phyloP scores from a whole-genome alignment of 2,797 vertebrate genomes.

The Sebastes nivosus region DNA sequence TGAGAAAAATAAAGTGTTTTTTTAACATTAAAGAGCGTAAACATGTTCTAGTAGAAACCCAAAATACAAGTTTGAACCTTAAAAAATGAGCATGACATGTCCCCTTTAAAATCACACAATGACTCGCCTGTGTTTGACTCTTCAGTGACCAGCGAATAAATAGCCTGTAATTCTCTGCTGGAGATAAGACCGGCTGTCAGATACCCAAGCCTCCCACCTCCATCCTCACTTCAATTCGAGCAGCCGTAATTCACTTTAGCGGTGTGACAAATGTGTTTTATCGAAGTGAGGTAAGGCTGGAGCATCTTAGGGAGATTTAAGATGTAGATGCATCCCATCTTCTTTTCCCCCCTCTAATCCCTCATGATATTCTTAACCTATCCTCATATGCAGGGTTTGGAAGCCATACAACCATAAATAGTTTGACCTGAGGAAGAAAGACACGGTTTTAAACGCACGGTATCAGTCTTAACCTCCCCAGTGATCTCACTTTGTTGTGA shows the following conservation, averaged over 20 bases:
- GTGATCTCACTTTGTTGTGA: constrained; percentile 36
- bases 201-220: constrained; percentile 7
- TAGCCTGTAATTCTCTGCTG: background rate
- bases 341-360: constrained; percentile 17
- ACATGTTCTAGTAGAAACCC: fast-evolving
- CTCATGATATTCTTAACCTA: constrained; percentile 10
- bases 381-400: constrained; percentile 33
- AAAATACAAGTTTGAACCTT: too few species aligned
- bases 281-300: background rate
- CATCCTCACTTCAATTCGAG: constrained; percentile 13
- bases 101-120: background rate
- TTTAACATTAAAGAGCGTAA: background rate
- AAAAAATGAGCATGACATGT: too few species aligned
- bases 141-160: constrained; percentile 5
- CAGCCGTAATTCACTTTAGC: constrained; percentile 37
- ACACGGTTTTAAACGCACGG: background rate
- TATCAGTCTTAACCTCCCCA: constrained; percentile 13
- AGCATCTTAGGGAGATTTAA: constrained; percentile 34
- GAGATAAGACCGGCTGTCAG: constrained; percentile 6
- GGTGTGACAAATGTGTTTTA: constrained; percentile 37
- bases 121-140: background rate
- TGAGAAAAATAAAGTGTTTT: background rate
- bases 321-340: constrained; percentile 16
- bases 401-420: constrained; percentile 13
- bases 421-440: constrained; percentile 22